Evolutionary conservation across 1,140 invertebrate genomes (phyloP).

Genomic region (Battus philenor): DNA sequence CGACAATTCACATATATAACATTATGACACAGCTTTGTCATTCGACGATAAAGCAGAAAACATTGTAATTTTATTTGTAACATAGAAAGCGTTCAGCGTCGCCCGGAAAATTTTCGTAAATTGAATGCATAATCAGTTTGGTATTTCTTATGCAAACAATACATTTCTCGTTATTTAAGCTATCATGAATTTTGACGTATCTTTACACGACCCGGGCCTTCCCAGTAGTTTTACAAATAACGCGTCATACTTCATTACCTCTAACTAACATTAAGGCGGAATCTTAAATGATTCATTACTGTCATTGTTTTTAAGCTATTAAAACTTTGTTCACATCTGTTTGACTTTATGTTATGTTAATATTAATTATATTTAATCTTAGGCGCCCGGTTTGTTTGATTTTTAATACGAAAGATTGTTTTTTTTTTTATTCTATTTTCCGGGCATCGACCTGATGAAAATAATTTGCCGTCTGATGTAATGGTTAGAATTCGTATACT

Average conservation of each 20-base stretch:
- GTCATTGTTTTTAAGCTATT: too few relatives aligned
- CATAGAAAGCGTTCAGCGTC: constrained; percentile 5
- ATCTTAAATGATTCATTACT: constrained; percentile 1
- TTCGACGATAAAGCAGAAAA: constrained; percentile 9
- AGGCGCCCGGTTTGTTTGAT: too few relatives aligned
- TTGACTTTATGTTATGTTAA: not conserved
- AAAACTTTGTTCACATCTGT: too few relatives aligned
- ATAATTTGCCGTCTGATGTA: too few relatives aligned
- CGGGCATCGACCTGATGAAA: not conserved
- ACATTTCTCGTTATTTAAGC: not conserved
- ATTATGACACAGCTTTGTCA: constrained; percentile 12
- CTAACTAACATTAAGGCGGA: not conserved
- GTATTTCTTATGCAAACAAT: constrained; percentile 16
- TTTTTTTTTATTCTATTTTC: too few relatives aligned
- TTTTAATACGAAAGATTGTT: too few relatives aligned
- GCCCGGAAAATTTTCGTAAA: not conserved
- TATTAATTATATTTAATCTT: too few relatives aligned
- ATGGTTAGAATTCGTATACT: too few relatives aligned
- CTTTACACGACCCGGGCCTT: constrained; percentile 2
- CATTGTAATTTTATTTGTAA: constrained; percentile 13
- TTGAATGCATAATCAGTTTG: constrained; percentile 7
- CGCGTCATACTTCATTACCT: constrained; percentile 8
- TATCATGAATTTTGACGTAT: constrained; percentile 8
- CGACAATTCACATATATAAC: constrained; percentile 10
- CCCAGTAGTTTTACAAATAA: not conserved